Evolutionary conservation across 1,140 invertebrate genomes (phyloP).

Genomic region (Chionoecetes opilio): DNA sequence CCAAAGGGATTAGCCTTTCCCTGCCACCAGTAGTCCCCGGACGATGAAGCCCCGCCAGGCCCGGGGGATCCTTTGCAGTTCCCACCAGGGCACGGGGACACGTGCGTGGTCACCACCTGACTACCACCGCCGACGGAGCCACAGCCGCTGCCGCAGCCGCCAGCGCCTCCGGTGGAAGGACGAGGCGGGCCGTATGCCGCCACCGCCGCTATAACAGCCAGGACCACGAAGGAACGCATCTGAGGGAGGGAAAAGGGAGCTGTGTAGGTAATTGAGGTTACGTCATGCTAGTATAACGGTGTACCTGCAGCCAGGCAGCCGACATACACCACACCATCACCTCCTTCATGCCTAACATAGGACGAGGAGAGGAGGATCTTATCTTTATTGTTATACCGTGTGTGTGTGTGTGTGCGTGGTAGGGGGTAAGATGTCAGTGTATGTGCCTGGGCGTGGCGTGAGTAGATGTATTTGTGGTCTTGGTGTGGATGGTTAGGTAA

Average conservation of each 20-base stretch:
- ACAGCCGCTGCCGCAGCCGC: not conserved
- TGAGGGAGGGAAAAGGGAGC: not conserved
- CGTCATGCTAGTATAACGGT: no score
- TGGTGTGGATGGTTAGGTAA: no score
- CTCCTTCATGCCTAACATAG: no score
- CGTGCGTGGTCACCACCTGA: not conserved
- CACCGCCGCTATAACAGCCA: not conserved
- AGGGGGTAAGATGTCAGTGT: no score
- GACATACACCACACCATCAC: no score
- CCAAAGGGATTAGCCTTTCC: slow-evolving; percentile 53
- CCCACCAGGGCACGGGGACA: not conserved
- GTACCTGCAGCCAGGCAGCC: no score
- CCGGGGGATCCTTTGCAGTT: not conserved
- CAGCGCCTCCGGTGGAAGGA: not conserved
- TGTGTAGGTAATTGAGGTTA: no score
- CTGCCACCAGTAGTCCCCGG: slow-evolving; percentile 63
- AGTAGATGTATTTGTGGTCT: no score
- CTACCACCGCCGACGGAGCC: slow-evolving; percentile 32
- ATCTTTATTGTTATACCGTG: no score
- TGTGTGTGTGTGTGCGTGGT: no score
- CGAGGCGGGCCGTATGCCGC: slow-evolving; percentile 36
- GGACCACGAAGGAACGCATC: slow-evolving; percentile 30
- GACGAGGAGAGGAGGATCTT: no score
- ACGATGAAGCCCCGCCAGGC: not conserved
- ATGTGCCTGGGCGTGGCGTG: no score